A percentile compares a stretch with the other conserved stretches of the same genome.
These are phyloP conservation scores for Watsonalla cultraria DNA, from an alignment of 2,888 invertebrate genomes.

Conservation along the genomic window DNA sequence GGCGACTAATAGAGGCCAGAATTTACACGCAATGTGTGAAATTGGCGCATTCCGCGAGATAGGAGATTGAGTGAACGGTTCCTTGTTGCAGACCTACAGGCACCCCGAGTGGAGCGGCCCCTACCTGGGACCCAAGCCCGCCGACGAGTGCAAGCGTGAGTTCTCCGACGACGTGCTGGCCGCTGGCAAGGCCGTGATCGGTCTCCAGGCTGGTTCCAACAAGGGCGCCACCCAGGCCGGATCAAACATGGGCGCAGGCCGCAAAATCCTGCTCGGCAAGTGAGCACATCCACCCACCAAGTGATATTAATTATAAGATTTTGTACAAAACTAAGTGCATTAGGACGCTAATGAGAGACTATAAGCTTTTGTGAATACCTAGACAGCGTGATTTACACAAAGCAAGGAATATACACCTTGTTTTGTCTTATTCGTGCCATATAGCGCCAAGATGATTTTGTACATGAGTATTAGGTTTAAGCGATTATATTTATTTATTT, in stretches of 20 bases:
- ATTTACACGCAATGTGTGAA: slow-evolving; percentile 24
- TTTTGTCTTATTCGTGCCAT: slow-evolving; percentile 44
- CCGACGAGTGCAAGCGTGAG: slow-evolving; percentile 95
- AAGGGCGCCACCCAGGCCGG: slow-evolving; percentile 97
- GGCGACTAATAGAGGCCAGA: slow-evolving; percentile 39
- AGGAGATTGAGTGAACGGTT: slow-evolving; percentile 3
- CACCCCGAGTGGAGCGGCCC: slow-evolving; percentile 93
- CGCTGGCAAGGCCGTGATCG: slow-evolving; percentile 93
- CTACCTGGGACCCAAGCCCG: slow-evolving; percentile 94
- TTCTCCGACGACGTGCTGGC: slow-evolving; percentile 94
- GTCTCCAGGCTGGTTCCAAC: slow-evolving; percentile 97
- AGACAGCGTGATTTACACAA: slow-evolving; percentile 45
- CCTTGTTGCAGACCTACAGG: slow-evolving; percentile 84
- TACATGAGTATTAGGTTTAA: slow-evolving; percentile 68
- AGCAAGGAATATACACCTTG: slow-evolving; percentile 26
- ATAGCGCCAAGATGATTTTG: slow-evolving; percentile 65
- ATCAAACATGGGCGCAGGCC: slow-evolving; percentile 91
- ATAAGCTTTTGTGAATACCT: slow-evolving; percentile 48
- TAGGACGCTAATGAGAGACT: slow-evolving; percentile 64
- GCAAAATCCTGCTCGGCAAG: slow-evolving; percentile 95
- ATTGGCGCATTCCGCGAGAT: slow-evolving; percentile 5
- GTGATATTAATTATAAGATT: slow-evolving; percentile 74
- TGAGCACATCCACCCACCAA: slow-evolving; percentile 68
- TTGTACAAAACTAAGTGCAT: slow-evolving; percentile 65
- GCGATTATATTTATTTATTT: slow-evolving; percentile 63